Percentiles rank a stretch among this genome's conserved stretches.
These are phyloP conservation scores for Drosophila sproati DNA, from an alignment of 1,140 invertebrate genomes.

Conservation along the genomic window DNA sequence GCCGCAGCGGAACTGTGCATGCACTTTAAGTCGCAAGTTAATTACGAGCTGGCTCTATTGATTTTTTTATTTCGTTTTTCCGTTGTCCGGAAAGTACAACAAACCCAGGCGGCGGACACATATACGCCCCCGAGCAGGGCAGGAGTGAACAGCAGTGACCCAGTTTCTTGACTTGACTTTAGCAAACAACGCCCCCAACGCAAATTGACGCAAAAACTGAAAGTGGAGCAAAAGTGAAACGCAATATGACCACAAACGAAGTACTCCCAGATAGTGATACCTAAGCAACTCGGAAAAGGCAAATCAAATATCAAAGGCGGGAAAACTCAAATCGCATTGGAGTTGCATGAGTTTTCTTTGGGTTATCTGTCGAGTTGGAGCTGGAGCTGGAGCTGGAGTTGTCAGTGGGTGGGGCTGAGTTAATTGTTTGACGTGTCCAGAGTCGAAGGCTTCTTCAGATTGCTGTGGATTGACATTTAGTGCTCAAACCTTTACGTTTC, in stretches of 20 bases:
- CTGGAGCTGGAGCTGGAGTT: not conserved
- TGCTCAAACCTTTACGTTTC: slow-evolving; percentile 37
- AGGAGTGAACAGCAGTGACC: slow-evolving; percentile 57
- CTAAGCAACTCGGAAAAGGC: slow-evolving; percentile 34
- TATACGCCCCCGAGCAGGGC: slow-evolving; percentile 39
- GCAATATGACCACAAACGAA: slow-evolving; percentile 75
- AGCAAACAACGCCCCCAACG: slow-evolving; percentile 54
- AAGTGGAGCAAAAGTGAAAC: slow-evolving; percentile 77
- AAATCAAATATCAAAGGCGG: slow-evolving; percentile 61
- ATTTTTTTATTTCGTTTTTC: slow-evolving; percentile 52
- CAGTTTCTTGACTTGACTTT: slow-evolving; percentile 43
- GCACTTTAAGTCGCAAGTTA: slow-evolving; percentile 60
- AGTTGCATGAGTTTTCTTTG: slow-evolving; percentile 1
- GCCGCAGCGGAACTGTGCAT: slow-evolving; percentile 48
- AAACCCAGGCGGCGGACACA: slow-evolving; percentile 44
- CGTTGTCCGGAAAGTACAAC: slow-evolving; percentile 54
- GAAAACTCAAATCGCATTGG: slow-evolving; percentile 6
- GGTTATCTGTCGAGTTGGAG: not conserved
- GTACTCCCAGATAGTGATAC: slow-evolving; percentile 8
- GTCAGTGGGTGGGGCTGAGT: slow-evolving; percentile 17
- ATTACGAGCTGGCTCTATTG: slow-evolving; percentile 63
- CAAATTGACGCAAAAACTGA: slow-evolving; percentile 59
- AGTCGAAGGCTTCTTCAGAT: slow-evolving; percentile 52
- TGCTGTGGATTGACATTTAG: slow-evolving; percentile 60
- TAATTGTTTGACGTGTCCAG: slow-evolving; percentile 37